phyloP scores from a whole-genome alignment of 2,888 invertebrate species.

The Masnerella sp. region DNA sequence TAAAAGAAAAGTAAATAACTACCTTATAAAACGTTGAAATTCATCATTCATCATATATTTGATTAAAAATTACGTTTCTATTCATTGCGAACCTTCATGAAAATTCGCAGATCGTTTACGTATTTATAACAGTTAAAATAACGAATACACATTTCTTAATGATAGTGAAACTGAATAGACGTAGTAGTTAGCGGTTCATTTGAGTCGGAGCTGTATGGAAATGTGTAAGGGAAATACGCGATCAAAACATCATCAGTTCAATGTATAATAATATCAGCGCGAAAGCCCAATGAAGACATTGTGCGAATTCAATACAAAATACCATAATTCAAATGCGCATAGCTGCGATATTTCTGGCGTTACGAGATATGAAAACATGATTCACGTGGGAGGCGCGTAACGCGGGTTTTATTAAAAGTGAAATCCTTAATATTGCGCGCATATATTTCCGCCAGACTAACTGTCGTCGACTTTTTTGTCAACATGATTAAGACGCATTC shows the following conservation, averaged over 20 bases:
- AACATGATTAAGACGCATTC: conserved; percentile 3
- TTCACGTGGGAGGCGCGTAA: neutral
- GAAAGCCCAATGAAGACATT: conserved; percentile 55
- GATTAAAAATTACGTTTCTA: no score
- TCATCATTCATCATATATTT: no score
- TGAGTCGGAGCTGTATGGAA: conserved; percentile 62
- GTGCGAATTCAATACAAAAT: conserved; percentile 40
- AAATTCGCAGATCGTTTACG: no score
- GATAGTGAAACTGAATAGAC: conserved; percentile 27
- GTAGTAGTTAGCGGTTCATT: conserved; percentile 38
- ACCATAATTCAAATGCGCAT: conserved; percentile 24
- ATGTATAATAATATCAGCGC: conserved; percentile 67
- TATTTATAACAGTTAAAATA: neutral
- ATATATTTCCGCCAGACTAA: no score
- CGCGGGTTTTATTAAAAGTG: no score
- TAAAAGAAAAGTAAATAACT: no score
- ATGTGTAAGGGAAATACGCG: conserved; percentile 63
- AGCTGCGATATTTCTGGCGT: conserved; percentile 11
- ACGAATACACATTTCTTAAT: conserved; percentile 11
- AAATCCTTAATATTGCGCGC: neutral
- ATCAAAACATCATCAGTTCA: conserved; percentile 71
- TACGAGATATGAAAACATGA: conserved; percentile 25
- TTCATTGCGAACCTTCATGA: no score
- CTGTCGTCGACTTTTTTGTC: no score
- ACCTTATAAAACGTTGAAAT: no score